Evolutionary conservation across 2,113 vertebrate species (phyloP).

Genomic region (Bubo scandiacus): DNA sequence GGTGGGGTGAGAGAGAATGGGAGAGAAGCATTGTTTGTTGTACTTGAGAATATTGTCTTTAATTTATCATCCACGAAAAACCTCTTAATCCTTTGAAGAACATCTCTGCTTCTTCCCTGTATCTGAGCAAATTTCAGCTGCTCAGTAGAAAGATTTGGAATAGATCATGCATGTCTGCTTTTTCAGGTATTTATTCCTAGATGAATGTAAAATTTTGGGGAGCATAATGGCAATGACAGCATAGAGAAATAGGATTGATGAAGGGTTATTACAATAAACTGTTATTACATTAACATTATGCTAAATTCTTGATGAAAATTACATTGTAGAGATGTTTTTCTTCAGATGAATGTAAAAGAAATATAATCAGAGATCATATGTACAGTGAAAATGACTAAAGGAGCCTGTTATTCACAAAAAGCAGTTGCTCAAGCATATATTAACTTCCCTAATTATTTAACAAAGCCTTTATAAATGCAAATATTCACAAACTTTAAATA

Average conservation of each 20-base stretch:
- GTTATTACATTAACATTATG: background rate
- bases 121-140: background rate
- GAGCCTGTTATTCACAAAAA: background rate
- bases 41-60: background rate
- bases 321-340: background rate
- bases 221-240: background rate
- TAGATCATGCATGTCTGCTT: background rate
- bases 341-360: background rate
- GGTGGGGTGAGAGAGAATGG: no score
- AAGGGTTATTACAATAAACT: background rate
- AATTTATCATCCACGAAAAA: background rate
- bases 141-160: background rate
- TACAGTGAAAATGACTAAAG: background rate
- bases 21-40: fast-evolving
- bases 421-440: background rate
- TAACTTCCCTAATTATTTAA: background rate
- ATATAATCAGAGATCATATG: background rate
- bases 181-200: background rate
- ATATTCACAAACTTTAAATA: background rate
- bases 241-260: background rate
- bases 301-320: background rate
- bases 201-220: background rate
- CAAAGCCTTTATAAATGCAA: background rate
- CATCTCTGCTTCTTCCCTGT: background rate
- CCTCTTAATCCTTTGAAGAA: background rate